Base-by-base conservation (phyloP, 2,113 vertebrate species). In the Chionis minor region DNA sequence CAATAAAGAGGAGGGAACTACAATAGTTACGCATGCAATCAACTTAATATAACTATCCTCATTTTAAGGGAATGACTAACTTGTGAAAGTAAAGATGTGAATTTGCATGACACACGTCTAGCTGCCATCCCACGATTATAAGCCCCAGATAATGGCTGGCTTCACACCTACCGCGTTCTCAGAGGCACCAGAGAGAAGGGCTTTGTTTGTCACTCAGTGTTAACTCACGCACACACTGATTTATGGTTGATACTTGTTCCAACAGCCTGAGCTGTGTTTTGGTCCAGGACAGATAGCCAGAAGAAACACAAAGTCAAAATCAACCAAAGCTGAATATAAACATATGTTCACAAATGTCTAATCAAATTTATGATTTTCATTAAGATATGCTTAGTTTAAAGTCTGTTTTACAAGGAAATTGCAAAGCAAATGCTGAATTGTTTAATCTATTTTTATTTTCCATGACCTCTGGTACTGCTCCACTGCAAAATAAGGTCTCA, bases 381-480 rank as follows among this genome's bases (percentile, higher is more conserved):
- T 85, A 89, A 54, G 35, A 54, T 6, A 13, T 49, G 30, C 40
- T 82, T 82, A 71, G 27, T 74, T 93, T 95, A 71, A 87, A 92
- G 56, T 79, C 44, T 92, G 52, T 44, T 85, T 84, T 92, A 72
- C 0, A 9, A 42, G 44, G 40, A 65, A 73, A 75, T 58, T 56
- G 22, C 30, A 85, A 92, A 90, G 49, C 26, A 85, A 91, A 90
- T 72, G 91, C 78, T n/a, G 40, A 72, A 65, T 61, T 91, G 74
- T 94, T 95, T 85, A 87, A 90, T 82, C 14, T 95, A 32, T 40
- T 85, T 85, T 80, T 84, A 81, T 79, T 91, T 96, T 89, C 78
- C 66, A 26, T 93, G 66, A 90, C 19, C 49, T 92, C 66, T 58
- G 47, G 40, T 75, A 69, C 4, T 40, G 40, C 66, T 92, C 5